Evolutionary conservation across 2,797 vertebrate genomes (phyloP), one percentile per base, ranked within the genome.

Genomic region (Tauraco hartlaubi): DNA sequence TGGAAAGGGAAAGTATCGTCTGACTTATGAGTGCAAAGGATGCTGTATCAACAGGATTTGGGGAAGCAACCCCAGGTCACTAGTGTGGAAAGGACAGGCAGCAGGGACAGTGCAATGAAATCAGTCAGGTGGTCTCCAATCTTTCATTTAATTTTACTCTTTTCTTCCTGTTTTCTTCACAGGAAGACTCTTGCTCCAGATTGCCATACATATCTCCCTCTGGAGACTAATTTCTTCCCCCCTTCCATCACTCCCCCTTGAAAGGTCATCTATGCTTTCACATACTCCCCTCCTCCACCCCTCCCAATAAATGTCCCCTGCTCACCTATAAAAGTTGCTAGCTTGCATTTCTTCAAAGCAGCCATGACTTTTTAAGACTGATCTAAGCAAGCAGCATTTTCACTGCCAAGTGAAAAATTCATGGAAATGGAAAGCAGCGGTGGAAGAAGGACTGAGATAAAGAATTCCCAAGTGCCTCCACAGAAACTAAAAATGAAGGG

Each of bases 261-360:
- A 55, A 78, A 93, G 46, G n/a, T 13, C 21, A 72, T 29, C 28
- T 61, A 18, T 11, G 28, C 23, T 87, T 37, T 55, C 39, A 56
- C 11, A 54, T 18, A 19, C 9, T 56, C 26, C 28, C 28, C n/a
- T 74, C 15, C 16, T 15, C 3, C 1, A 0, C 5, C 8, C 8
- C 35, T 35, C 23, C 7, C 22, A 18, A 4, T 20, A 58, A 68
- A 62, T 11, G 13, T 63, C 9, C 35, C 59, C 28, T 28, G 28
- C 28, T 90, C 62, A 58, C 33, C 58, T 28, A 26, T 18, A 26
- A 61, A 69, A 80, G 3, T 9, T 39, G 23, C 14, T 26, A 80
- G 22, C 29, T 78, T 48, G 7, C 11, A 51, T 39, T 81, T 88
- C 43, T 56, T 84, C 43, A 59, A n/a, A 82, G 51, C 33, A 88